Base-by-base conservation (phyloP, 2,113 vertebrate species). In the Mohoua ochrocephala region DNA sequence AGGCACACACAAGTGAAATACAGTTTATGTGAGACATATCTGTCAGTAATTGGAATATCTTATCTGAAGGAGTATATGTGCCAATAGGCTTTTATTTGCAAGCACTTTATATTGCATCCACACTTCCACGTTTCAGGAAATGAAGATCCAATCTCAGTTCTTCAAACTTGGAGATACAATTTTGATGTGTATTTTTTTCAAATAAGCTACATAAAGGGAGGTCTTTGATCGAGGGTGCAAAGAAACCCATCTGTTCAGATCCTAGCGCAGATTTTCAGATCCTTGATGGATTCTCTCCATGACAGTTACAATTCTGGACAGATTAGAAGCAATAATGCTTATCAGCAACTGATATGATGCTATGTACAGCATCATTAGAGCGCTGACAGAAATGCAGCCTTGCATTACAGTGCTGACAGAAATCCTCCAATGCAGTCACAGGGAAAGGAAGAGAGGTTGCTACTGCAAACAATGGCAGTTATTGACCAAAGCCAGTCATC, bases 1-100 rank as follows among this genome's bases (percentile, higher is more conserved):
- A 98, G 97, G 89, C 70, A 96, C 59, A 65, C 86, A 52, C 6
- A 37, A 89, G 13, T 30, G n/a, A 77, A 92, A 81, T 52, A 37
- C 15, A 33, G 18, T 50, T 93, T 65, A 67, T 12, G 3, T 50
- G 49, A 77, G 35, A 54, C 10, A 33, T 52, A 56, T 8, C 41
- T 81, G 69, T 16, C 24, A 59, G 10, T 19, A 45, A 75, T 21
- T 1, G 1, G 41, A 79, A 47, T 60, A 60, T 49, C 22, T 80
- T 86, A 59, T 80, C 13, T 41, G 42, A 83, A 77, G 11, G 41
- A 54, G 44, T 11, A 5, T 53, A 77, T 74, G 18, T 45, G 2
- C 54, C 35, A 45, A 56, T 15, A 45, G 33, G 45, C 19, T 77
- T 69, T 50, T 73, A 53, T 86, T 80, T 90, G 57, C 31, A 88